Evolutionary conservation across 1,140 invertebrate species (phyloP).

Genomic region (Steinernema feltiae): DNA sequence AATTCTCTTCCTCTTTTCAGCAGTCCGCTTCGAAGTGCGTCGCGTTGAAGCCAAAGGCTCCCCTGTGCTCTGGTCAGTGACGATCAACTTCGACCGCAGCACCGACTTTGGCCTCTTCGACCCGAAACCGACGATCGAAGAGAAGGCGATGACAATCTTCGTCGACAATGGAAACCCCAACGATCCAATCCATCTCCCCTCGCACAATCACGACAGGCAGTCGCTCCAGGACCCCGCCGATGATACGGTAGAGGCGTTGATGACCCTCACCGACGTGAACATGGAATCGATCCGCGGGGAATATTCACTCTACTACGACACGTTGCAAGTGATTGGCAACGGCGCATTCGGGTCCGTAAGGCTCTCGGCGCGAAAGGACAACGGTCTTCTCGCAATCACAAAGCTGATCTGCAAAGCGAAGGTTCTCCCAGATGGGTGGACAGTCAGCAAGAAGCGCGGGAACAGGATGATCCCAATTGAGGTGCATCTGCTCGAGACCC

Average conservation of each 20-base stretch:
- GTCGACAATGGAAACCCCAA: background rate
- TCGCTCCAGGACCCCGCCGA: conserved; percentile 20
- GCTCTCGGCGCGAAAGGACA: conserved; percentile 65
- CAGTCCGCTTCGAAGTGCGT: conserved; percentile 10
- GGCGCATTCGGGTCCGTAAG: conserved; percentile 73
- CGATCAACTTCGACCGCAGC: conserved; percentile 41
- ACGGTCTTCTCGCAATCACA: conserved; percentile 67
- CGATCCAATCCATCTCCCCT: conserved; percentile 20
- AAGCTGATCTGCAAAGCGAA: conserved; percentile 71
- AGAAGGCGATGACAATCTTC: background rate
- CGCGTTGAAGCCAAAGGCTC: conserved; percentile 30
- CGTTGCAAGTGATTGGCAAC: conserved; percentile 69
- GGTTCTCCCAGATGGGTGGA: conserved; percentile 69
- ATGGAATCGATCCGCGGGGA: conserved; percentile 48
- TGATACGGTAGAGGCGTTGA: conserved; percentile 20
- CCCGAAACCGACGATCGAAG: conserved; percentile 5
- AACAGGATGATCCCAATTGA: conserved; percentile 65
- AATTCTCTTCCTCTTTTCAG: too few species aligned
- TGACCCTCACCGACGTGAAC: conserved; percentile 44
- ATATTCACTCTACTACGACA: conserved; percentile 67
- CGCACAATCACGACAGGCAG: conserved; percentile 17
- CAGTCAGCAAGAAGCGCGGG: conserved; percentile 48
- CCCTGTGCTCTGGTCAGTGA: conserved; percentile 39
- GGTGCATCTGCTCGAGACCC: conserved; percentile 65
- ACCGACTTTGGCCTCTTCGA: conserved; percentile 46